Base-by-base conservation (phyloP, 1,140 invertebrate species). In the Drosophila guanche region DNA sequence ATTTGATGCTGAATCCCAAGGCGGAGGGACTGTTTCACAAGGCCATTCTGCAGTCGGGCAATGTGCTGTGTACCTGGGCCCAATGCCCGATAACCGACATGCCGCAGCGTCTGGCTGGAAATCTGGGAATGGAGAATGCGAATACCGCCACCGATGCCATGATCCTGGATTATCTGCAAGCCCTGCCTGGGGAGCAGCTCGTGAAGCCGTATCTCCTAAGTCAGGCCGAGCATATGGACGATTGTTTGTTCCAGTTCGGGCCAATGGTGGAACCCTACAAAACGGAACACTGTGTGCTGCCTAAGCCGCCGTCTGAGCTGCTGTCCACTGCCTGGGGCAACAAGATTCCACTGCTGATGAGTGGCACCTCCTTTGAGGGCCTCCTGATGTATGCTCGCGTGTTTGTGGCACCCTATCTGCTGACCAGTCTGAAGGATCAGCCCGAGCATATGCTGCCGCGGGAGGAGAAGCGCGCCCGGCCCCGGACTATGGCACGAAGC, bases 21-120 rank as follows among this genome's bases (percentile, higher is more conserved):
- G 90, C 93, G 0, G 68, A 92, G 52, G 92, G 92, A 20, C 78
- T 93, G 7, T 90, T 93, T 43, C 91, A 93, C 5, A 92, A 91
- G 83, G 93, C 91, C 10, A 92, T 93, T 20, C 48, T 92, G 45
- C 92, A 93, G 76, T 93, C 93, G 69, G 93, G 93, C 3, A 92
- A 90, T 5, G 89, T 92, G 14, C 71, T 92, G 5, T 89, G 92
- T 22, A 92, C 92, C 4, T 94, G 93, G 93, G 92, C 92, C 1
- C 50, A 73, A 1, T 81, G 70, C 6, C 42, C 58, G 0, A 37
- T 80, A 2, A 43, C 68, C 7, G 68, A 78, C 23, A 42, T 89
- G n/a, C 54, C 88, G 1, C 43, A 65, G 4, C 83, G 90, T 4
- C 50, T 91, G 12, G 90, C 90, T 0, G 48, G 57, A 5, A 33